phyloP scores from a whole-genome alignment of 2,113 vertebrate genomes.

The Brachionichthys hirsutus region DNA sequence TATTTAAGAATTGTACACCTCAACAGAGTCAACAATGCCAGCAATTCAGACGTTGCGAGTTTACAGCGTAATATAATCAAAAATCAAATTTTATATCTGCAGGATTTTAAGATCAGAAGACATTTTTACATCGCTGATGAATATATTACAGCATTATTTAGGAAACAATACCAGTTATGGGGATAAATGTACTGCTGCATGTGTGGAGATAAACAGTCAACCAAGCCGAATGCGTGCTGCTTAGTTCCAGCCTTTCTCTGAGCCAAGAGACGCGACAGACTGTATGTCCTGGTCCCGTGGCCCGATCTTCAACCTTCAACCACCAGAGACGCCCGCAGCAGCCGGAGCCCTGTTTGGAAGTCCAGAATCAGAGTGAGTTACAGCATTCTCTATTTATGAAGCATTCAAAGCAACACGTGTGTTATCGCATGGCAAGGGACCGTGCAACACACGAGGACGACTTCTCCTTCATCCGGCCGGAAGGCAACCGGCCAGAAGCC shows the following conservation, averaged over 20 bases:
- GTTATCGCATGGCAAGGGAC: conserved; percentile 20
- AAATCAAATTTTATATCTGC: too few relatives aligned
- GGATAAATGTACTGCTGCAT: too few relatives aligned
- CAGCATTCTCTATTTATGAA: neutral
- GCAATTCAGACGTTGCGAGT: too few relatives aligned
- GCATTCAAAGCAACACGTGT: neutral
- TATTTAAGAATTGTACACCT: neutral
- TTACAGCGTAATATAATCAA: too few relatives aligned
- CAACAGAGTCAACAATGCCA: neutral
- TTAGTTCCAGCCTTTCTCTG: conserved; percentile 67
- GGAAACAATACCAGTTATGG: too few relatives aligned
- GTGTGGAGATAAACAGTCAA: too few relatives aligned
- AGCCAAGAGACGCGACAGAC: conserved; percentile 60
- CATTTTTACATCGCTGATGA: neutral
- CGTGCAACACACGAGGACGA: neutral
- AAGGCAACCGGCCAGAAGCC: conserved; percentile 27
- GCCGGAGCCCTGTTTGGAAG: conserved; percentile 58
- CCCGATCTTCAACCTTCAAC: conserved; percentile 34
- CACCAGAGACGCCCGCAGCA: conserved; percentile 34
- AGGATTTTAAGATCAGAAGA: neutral
- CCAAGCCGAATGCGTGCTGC: too few relatives aligned
- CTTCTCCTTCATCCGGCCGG: conserved; percentile 29
- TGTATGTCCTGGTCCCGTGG: conserved; percentile 55
- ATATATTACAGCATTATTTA: neutral
- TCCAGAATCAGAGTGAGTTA: conserved; percentile 60